Evolutionary conservation across 2,888 invertebrate genomes (phyloP).

Genomic region (Macrosoma leucophasiata): DNA sequence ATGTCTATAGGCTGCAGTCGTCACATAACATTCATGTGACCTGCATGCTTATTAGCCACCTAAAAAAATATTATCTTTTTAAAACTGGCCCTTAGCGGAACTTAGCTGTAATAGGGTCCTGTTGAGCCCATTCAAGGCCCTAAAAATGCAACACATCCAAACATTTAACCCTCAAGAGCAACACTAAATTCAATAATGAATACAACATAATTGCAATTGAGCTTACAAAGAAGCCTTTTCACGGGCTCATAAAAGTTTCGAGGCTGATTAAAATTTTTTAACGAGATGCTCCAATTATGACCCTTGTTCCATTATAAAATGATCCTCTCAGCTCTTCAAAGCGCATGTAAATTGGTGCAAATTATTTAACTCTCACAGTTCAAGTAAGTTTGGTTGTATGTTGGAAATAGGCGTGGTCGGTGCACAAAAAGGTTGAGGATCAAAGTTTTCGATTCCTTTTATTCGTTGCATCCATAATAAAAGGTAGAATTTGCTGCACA

Average conservation of each 20-base stretch:
- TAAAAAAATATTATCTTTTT: no score
- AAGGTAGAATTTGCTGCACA: no score
- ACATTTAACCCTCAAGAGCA: slow-evolving; percentile 13
- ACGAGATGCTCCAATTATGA: slow-evolving; percentile 58
- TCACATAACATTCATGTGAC: no score
- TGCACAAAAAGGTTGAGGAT: slow-evolving; percentile 47
- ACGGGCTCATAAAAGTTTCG: slow-evolving; percentile 59
- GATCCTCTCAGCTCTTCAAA: slow-evolving; percentile 21
- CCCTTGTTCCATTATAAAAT: slow-evolving; percentile 31
- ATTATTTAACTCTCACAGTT: no score
- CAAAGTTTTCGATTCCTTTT: slow-evolving; percentile 42
- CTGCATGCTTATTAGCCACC: no score
- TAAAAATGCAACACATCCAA: no score
- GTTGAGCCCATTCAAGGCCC: no score
- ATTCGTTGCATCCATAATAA: slow-evolving; percentile 36
- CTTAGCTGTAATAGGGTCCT: no score
- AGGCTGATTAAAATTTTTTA: slow-evolving; percentile 62
- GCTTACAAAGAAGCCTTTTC: slow-evolving; percentile 56
- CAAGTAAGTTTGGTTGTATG: slow-evolving; percentile 25
- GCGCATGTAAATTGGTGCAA: no score
- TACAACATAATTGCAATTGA: slow-evolving; percentile 45
- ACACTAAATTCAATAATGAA: slow-evolving; percentile 38
- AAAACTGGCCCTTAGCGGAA: no score
- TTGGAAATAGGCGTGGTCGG: slow-evolving; percentile 48
- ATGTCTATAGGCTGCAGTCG: no score